Evolutionary conservation across 1,140 invertebrate genomes (phyloP).

Genomic region (Tetragnatha versicolor): DNA sequence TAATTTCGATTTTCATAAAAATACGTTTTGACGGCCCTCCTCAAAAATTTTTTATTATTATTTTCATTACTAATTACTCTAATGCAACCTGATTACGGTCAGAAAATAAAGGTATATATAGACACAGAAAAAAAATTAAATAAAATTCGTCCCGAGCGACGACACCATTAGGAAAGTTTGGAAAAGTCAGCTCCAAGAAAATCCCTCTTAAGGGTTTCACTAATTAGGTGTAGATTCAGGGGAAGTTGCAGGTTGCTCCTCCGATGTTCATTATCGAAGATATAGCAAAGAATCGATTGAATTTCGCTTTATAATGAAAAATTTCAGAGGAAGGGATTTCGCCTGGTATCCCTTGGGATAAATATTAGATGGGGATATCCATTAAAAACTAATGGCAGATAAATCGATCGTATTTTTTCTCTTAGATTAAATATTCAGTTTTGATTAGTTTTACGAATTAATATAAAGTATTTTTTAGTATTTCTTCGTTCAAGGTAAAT

Average conservation of each 20-base stretch:
- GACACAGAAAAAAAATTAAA: constrained; percentile 30
- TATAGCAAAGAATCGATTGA: constrained; percentile 40
- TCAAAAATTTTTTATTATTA: not conserved
- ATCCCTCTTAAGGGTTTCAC: constrained; percentile 36
- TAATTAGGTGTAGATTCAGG: constrained; percentile 37
- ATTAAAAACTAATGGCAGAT: too few species aligned
- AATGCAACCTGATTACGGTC: constrained; percentile 42
- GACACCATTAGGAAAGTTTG: constrained; percentile 38
- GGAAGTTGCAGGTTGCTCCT: not conserved
- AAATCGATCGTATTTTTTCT: too few species aligned
- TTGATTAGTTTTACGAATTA: not conserved
- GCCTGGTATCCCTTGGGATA: too few species aligned
- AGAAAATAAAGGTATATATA: not conserved
- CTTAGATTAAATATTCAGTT: too few species aligned
- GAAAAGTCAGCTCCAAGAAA: constrained; percentile 14
- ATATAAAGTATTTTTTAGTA: not conserved
- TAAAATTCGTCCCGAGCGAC: constrained; percentile 35
- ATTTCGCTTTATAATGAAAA: constrained; percentile 32
- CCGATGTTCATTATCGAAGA: constrained; percentile 48
- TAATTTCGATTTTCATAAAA: too few species aligned
- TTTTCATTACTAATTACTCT: constrained; percentile 41
- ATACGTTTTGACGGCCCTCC: not conserved
- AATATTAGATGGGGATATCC: too few species aligned
- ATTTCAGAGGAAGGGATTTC: not conserved
- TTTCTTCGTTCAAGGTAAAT: not conserved